These are phyloP conservation scores for Styela plicata DNA, from an alignment of 23 tunicate species.

Conservation along the genomic window DNA sequence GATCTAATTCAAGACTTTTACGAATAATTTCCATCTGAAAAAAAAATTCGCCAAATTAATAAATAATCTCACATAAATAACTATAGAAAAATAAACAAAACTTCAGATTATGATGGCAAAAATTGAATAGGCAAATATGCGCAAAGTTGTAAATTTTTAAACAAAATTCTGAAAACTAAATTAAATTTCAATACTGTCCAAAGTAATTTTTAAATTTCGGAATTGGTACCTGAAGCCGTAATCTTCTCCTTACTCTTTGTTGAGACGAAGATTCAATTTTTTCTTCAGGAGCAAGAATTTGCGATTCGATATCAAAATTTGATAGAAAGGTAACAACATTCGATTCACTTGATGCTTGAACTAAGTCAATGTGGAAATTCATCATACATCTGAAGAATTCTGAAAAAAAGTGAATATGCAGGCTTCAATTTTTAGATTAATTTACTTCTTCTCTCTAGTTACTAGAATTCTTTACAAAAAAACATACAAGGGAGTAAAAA, in stretches of 20 bases:
- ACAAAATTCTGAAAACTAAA: too few species aligned
- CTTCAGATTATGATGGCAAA: too few species aligned
- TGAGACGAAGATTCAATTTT: slow-evolving; percentile 39
- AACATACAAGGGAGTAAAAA: too few species aligned
- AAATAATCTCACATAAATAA: too few species aligned
- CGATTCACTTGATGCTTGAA: slow-evolving; percentile 24
- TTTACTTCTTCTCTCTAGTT: too few species aligned
- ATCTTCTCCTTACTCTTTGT: slow-evolving; percentile 60
- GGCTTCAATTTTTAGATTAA: too few species aligned
- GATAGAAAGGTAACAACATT: slow-evolving; percentile 54
- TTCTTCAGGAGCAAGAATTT: slow-evolving; percentile 71
- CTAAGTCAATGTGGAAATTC: slow-evolving; percentile 38
- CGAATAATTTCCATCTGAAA: slow-evolving; percentile 59
- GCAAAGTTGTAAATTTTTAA: too few species aligned
- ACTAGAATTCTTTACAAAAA: too few species aligned
- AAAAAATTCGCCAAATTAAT: too few species aligned
- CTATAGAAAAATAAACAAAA: too few species aligned
- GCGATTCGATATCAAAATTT: slow-evolving; percentile 47
- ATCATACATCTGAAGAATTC: slow-evolving; percentile 62
- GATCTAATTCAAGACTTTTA: slow-evolving; percentile 37
- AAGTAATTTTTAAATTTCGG: background rate
- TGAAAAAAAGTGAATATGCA: slow-evolving; percentile 9
- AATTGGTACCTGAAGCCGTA: slow-evolving; percentile 58
- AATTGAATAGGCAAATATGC: too few species aligned
- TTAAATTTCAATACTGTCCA: too few species aligned